phyloP scores from a whole-genome alignment of 2,113 vertebrate species.

The Pipa parva region DNA sequence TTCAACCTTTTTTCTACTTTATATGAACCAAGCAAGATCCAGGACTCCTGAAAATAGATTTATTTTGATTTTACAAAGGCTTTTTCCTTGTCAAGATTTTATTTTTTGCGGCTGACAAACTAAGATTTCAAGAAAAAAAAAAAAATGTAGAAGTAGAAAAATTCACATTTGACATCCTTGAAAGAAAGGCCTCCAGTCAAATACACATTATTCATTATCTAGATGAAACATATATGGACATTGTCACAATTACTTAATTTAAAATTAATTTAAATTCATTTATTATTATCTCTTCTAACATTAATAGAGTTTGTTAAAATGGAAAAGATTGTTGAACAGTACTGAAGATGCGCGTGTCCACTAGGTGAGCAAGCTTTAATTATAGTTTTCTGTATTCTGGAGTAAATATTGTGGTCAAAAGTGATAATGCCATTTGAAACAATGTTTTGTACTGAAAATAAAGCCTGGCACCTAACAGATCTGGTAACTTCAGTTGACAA shows the following conservation, averaged over 20 bases:
- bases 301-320: too few relatives aligned
- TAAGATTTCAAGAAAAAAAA: background rate
- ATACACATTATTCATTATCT: background rate
- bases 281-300: background rate
- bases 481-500: too few relatives aligned
- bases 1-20: too few relatives aligned
- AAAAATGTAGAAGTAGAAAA: background rate
- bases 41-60: constrained; percentile 15
- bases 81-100: background rate
- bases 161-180: constrained; percentile 6
- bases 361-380: too few relatives aligned
- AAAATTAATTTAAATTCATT: background rate
- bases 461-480: too few relatives aligned
- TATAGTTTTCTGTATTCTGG: too few relatives aligned
- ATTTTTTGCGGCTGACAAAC: background rate
- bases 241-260: background rate
- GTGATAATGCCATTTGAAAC: too few relatives aligned
- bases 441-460: too few relatives aligned
- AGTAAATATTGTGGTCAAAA: too few relatives aligned
- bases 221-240: background rate
- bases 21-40: background rate
- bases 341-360: too few relatives aligned
- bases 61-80: constrained; percentile 25
- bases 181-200: background rate
- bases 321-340: too few relatives aligned